Percentiles rank a stretch among this genome's conserved stretches.
phyloP scores from a whole-genome alignment of 2,888 invertebrate species.

The Drosophila suboccidentalis region DNA sequence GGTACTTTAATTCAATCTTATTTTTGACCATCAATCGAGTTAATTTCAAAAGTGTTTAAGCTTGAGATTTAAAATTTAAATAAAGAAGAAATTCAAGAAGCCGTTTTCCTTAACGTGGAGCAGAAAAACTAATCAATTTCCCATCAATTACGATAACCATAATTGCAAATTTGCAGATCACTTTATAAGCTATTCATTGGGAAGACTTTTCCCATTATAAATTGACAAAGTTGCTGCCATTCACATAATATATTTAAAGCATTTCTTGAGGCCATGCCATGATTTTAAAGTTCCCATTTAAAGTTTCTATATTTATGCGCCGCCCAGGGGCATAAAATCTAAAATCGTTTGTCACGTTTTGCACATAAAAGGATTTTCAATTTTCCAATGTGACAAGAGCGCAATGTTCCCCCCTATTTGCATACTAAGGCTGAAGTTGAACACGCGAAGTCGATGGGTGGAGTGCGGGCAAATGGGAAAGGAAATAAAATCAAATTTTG shows the following conservation, averaged over 20 bases:
- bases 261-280: slow-evolving; percentile 4
- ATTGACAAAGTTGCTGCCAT: background rate
- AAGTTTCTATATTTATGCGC: slow-evolving; percentile 46
- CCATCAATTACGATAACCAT: background rate
- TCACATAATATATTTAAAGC: slow-evolving; percentile 10
- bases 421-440: slow-evolving; percentile 53
- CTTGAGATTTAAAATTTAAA: background rate
- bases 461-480: slow-evolving; percentile 13
- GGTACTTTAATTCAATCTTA: too few relatives aligned
- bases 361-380: slow-evolving; percentile 79
- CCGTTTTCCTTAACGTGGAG: background rate
- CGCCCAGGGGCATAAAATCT: slow-evolving; percentile 60
- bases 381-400: slow-evolving; percentile 74
- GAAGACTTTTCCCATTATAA: background rate
- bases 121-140: background rate
- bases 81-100: background rate
- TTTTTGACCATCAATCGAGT: too few relatives aligned
- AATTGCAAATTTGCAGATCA: background rate
- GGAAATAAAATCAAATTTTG: slow-evolving; percentile 73
- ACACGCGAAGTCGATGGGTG: background rate
- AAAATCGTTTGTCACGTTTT: slow-evolving; percentile 77
- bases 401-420: slow-evolving; percentile 60
- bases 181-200: too few relatives aligned
- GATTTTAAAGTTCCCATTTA: slow-evolving; percentile 38
- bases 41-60: too few relatives aligned